Evolutionary conservation across 1,140 invertebrate genomes (phyloP), one percentile per base, ranked within the genome.

Genomic region (Tetraneura akinire): DNA sequence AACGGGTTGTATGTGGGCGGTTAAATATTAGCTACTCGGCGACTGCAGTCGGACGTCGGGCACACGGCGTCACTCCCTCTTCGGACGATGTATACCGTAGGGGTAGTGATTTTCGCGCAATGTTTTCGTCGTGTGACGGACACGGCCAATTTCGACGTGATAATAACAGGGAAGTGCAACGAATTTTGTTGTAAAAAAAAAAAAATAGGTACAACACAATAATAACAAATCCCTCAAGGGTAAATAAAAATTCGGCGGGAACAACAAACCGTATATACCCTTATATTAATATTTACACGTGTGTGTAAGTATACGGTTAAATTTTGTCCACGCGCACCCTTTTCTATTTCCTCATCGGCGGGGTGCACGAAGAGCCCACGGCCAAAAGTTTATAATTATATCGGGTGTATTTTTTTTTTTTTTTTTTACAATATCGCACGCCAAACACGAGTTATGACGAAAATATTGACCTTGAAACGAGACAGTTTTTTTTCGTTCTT

Each of bases 91-190:
- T n/a, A n/a, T n/a, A n/a, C 32, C 32, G 32, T 3, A 37, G 45
- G 45, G 45, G 10, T 47, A 47, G 45, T 47, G 3, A 47, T 6
- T 14, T 10, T 13, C 45, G 45, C 45, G 45, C 10, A 0, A 11
- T 57, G 26, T 70, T 29, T 49, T 49, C 13, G 26, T 70, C 68
- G 47, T 29, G 74, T 37, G n/a, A 78, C 51, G 53, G 74, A 78
- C 74, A 60, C 51, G 74, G 74, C 74, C 55, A 78, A 78, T 78
- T 78, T 42, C 37, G 74, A 60, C 51, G 37, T 37, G 55, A 26
- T 78, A 78, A 78, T 78, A 78, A 78, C 74, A 78, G 74, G 53
- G 74, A 60, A 78, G 37, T 10, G n/a, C 37, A n/a, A n/a, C 32
- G 32, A 37, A 37, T 37, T 37, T 8, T 37, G 32, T 37, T 37